Evolutionary conservation across 2,797 vertebrate genomes (phyloP).

Genomic region (Coregonus suidteri): DNA sequence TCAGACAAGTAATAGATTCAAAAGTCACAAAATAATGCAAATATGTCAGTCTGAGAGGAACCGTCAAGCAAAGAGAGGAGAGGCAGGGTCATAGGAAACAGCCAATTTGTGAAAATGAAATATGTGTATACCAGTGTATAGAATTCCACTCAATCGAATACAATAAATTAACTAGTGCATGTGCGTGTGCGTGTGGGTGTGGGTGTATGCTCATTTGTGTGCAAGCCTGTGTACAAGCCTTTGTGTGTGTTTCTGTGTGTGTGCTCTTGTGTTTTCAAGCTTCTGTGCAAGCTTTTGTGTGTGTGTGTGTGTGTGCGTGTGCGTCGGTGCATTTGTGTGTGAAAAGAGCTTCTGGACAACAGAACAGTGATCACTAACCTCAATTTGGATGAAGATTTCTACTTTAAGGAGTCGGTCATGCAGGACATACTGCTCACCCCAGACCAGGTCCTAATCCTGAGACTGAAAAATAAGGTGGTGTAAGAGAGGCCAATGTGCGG

Average conservation of each 20-base stretch:
- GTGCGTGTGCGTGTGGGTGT: background rate
- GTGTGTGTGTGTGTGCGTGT: too few species aligned
- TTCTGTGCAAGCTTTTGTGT: too few species aligned
- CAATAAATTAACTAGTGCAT: background rate
- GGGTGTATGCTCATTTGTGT: constrained; percentile 1
- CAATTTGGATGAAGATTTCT: too few species aligned
- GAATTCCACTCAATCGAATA: background rate
- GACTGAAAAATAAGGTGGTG: too few species aligned
- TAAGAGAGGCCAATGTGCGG: too few species aligned
- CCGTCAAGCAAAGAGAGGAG: background rate
- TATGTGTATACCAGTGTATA: too few species aligned
- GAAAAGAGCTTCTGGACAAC: too few species aligned
- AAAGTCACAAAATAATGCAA: background rate
- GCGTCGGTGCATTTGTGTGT: too few species aligned
- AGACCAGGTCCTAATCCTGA: too few species aligned
- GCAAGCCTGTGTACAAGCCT: background rate
- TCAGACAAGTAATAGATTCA: background rate
- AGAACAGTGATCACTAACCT: background rate
- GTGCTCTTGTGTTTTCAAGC: background rate
- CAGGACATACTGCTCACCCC: too few species aligned
- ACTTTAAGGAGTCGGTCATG: too few species aligned
- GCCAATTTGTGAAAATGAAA: too few species aligned
- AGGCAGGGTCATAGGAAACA: background rate
- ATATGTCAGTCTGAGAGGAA: background rate
- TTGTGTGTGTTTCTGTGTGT: background rate